phyloP scores from a whole-genome alignment of 2,888 invertebrate species.

The Andricus curvator region DNA sequence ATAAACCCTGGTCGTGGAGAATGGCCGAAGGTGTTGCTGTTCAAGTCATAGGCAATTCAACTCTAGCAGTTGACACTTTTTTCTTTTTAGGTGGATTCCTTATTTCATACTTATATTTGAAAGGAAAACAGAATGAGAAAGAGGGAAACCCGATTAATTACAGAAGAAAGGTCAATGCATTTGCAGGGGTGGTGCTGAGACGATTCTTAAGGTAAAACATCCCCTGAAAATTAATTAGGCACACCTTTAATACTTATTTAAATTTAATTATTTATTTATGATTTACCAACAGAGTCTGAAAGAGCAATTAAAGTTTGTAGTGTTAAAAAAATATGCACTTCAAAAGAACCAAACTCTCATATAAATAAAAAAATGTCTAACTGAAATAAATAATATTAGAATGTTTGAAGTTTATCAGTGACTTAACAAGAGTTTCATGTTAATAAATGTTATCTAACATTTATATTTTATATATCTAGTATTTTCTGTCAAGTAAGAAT shows the following conservation, averaged over 20 bases:
- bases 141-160: constrained; percentile 54
- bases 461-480: too few relatives aligned
- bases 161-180: constrained; percentile 53
- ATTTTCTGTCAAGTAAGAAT: not conserved
- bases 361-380: too few relatives aligned
- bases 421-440: too few relatives aligned
- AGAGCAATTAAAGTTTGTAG: too few relatives aligned
- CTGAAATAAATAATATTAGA: too few relatives aligned
- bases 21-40: constrained; percentile 71
- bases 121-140: constrained; percentile 51
- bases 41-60: constrained; percentile 78
- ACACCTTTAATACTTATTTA: not conserved
- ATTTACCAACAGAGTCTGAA: not conserved
- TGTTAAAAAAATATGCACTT: too few relatives aligned
- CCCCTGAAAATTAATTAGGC: not conserved
- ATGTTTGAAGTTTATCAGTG: too few relatives aligned
- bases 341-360: too few relatives aligned
- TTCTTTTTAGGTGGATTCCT: constrained; percentile 77
- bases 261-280: not conserved
- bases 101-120: constrained; percentile 65
- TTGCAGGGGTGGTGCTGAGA: constrained; percentile 65
- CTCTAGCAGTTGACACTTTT: constrained; percentile 79
- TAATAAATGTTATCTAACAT: not conserved
- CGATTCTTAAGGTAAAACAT: constrained; percentile 76
- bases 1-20: constrained; percentile 72